Evolutionary conservation across 1,140 invertebrate species (phyloP), one percentile per base, ranked within the genome.

Genomic region (Oscheius sp.): DNA sequence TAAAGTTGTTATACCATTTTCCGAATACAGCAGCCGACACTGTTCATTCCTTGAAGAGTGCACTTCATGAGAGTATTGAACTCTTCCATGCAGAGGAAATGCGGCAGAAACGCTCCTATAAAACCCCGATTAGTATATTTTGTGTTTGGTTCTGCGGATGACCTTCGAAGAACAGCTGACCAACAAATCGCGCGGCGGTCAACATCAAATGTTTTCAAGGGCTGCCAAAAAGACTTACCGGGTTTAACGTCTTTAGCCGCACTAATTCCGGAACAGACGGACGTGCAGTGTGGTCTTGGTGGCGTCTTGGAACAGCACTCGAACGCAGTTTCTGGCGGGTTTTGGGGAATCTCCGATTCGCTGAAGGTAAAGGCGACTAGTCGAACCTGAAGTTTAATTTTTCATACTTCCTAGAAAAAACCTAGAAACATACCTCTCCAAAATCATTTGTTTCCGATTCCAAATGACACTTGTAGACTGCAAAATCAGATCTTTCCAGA

Each of bases 291-390:
- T n/a, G 28, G 15, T 36, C 35, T 32, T 10, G 38, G 26, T n/a
- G 18, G 13, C 31, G 65, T 2, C 38, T 55, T 64, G 26, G 42
- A 38, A 31, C 70, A 72, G 34, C 70, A 72, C 26, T 72, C 61
- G 10, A 66, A 20, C 13, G 38, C 2, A 2, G 61, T 61, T 36
- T 72, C 70, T 1, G 70, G 70, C 7, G 70, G 70, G 34, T 35
- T 29, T 64, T 29, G 18, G 13, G 61, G 61, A 10, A 35, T 15
- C 15, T 59, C 26, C 15, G 64, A 10, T 42, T 29, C 45, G 13
- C 23, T 23, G n/a, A 46, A 35, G n/a, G 64, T 62, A 29, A 15
- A 26, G 23, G 55, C 13, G n/a, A 20, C n/a, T 15, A 59, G 55
- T n/a, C 18, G 13, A 7, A 66, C 58, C 29, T 15, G 64, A 4